Evolutionary conservation across 1,140 invertebrate species (phyloP).

Genomic region (Neotoxoptera formosana): DNA sequence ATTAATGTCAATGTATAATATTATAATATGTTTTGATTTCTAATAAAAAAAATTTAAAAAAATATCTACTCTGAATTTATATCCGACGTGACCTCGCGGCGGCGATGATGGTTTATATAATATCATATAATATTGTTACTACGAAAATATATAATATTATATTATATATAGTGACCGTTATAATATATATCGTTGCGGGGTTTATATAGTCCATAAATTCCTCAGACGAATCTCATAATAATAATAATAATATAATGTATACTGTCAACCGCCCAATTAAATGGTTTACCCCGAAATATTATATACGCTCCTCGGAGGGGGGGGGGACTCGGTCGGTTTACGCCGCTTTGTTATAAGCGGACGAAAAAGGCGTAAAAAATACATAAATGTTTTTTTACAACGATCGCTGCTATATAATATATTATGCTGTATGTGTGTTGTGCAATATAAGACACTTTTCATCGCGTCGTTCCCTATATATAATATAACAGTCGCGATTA

Average conservation of each 20-base stretch:
- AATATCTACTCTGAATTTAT: not conserved
- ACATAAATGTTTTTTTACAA: not conserved
- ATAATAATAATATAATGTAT: not conserved
- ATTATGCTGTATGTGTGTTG: too few species aligned
- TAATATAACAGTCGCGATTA: not conserved
- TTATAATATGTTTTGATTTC: too few species aligned
- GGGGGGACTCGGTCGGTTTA: not conserved
- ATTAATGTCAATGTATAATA: too few species aligned
- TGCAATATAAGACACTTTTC: not conserved
- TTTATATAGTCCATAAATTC: not conserved
- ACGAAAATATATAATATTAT: not conserved
- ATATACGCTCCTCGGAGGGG: too few species aligned
- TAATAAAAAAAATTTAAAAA: too few species aligned
- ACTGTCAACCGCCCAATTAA: not conserved
- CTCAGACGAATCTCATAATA: not conserved
- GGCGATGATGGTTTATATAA: not conserved
- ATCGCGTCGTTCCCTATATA: too few species aligned
- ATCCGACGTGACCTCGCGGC: constrained; percentile 4
- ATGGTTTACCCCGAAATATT: not conserved
- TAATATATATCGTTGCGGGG: not conserved
- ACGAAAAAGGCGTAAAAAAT: not conserved
- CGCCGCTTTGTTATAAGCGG: not conserved
- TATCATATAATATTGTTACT: not conserved
- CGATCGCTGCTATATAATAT: too few species aligned
- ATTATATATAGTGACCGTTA: not conserved